Conservation (phyloP, 2,888 invertebrate species). For the Mesochorus sp. region DNA sequence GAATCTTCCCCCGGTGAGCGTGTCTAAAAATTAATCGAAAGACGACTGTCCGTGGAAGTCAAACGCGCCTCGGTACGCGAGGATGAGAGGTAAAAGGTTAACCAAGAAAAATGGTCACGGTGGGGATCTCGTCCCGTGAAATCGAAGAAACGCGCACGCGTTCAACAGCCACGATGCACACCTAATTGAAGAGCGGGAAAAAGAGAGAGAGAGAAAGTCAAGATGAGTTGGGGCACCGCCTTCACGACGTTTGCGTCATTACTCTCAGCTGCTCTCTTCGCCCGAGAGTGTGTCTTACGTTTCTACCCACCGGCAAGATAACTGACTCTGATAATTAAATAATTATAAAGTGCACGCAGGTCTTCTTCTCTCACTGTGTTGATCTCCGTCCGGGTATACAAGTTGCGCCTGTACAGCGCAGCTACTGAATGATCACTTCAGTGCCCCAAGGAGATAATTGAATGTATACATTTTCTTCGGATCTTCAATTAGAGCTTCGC, state of each 20-base stretch:
- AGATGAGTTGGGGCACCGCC: conserved; percentile 46
- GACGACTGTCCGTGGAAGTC: conserved; percentile 27
- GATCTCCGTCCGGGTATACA: conserved; percentile 39
- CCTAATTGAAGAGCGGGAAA: conserved; percentile 67
- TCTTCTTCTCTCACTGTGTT: conserved; percentile 28
- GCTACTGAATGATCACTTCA: conserved; percentile 24
- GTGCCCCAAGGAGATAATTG: conserved; percentile 31
- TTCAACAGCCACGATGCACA: conserved; percentile 58
- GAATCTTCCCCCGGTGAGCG: conserved; percentile 36
- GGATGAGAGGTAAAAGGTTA: conserved; percentile 70
- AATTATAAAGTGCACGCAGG: conserved; percentile 59
- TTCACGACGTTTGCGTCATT: conserved; percentile 59
- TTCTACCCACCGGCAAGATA: conserved; percentile 46
- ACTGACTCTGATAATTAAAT: conserved; percentile 59
- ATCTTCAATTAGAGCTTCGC: not conserved
- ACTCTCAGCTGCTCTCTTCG: conserved; percentile 36
- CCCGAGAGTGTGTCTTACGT: conserved; percentile 14
- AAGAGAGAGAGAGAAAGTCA: not conserved
- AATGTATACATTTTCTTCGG: conserved; percentile 28
- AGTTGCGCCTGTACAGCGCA: conserved; percentile 1
- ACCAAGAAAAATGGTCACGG: conserved; percentile 58
- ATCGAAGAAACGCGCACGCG: conserved; percentile 71
- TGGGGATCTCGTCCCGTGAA: conserved; percentile 70
- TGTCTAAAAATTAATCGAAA: conserved; percentile 65
- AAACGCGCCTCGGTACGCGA: conserved; percentile 14